phyloP scores from a whole-genome alignment of 2,888 invertebrate genomes.

The Dysmachus trigonus region DNA sequence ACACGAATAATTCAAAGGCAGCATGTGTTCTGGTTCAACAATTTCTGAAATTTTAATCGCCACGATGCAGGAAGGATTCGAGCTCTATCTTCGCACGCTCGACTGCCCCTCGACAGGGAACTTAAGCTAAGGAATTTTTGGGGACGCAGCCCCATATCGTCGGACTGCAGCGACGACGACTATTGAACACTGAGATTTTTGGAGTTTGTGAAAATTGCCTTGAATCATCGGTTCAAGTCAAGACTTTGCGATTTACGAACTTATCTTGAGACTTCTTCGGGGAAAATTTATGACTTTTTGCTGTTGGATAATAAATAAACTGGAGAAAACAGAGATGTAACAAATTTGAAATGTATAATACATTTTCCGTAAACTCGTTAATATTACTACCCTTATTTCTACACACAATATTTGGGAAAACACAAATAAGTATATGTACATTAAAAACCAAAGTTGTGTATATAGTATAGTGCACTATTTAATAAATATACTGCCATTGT shows the following conservation, averaged over 20 bases:
- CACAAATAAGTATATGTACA: no score
- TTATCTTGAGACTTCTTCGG: neutral
- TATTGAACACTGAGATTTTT: neutral
- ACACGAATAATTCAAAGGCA: constrained; percentile 39
- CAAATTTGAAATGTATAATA: no score
- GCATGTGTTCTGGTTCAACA: constrained; percentile 35
- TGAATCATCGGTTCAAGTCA: neutral
- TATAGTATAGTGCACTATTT: no score
- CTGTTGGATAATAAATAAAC: neutral
- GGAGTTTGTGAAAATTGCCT: neutral
- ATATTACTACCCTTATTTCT: no score
- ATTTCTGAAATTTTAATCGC: constrained; percentile 35
- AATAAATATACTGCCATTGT: no score
- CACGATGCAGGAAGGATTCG: constrained; percentile 3
- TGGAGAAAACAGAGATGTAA: neutral
- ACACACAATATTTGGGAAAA: no score
- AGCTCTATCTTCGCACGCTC: constrained; percentile 9
- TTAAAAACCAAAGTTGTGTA: no score
- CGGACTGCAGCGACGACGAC: neutral
- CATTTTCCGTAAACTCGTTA: no score
- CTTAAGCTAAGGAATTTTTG: neutral
- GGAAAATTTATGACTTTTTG: neutral
- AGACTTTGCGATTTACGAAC: neutral
- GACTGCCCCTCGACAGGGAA: neutral
- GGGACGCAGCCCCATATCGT: neutral